Base-by-base conservation (phyloP, 2,888 invertebrate genomes). In the Oscheius myriophilus region DNA sequence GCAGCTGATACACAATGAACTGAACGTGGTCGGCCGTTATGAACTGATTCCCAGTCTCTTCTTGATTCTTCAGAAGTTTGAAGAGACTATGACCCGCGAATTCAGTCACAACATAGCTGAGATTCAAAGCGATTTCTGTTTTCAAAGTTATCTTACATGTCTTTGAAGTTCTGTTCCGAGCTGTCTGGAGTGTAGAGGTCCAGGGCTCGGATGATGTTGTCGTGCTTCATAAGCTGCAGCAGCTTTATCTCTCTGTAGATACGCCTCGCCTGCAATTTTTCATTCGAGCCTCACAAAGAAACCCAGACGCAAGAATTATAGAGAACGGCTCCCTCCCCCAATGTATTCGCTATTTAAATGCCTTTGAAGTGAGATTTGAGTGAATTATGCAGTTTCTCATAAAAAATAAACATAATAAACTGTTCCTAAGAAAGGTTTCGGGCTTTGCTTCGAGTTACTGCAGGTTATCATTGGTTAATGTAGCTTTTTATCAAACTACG, bases 161-260 rank as follows among this genome's bases (percentile, higher is more conserved):
- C 79, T 9, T 70, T 72, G 64, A 84, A 83, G 33, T 76, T 61
- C 23, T 75, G 64, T 51, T 77, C 70, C 52, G 69, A 58, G 4
- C 67, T 66, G 18, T 84, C 79, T 2, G 84, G 83, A 3, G 85
- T 78, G 75, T 84, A 84, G 41, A 83, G 49, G 59, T 82, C 82
- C 39, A 84, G 64, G 14, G 84, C 83, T 41, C 78, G 71, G 80
- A 93, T 93, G 86, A 97, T 93, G 91, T 98, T 98, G 89, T 98
- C 97, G 90, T 98, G 97, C 87, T 95, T 92, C 96, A 98, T 97
- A 87, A 97, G 95, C 88, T 96, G 96, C 70, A 98, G 90, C 90
- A 97, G 92, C 72, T 94, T 91, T 63, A 97, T 89, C 88, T 98
- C 97, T 71, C 98, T 91, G 87, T 96, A 98, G 0, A 97, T 96